These are phyloP conservation scores for Parasteatoda tepidariorum DNA, from an alignment of 1,140 invertebrate species.

Conservation along the genomic window DNA sequence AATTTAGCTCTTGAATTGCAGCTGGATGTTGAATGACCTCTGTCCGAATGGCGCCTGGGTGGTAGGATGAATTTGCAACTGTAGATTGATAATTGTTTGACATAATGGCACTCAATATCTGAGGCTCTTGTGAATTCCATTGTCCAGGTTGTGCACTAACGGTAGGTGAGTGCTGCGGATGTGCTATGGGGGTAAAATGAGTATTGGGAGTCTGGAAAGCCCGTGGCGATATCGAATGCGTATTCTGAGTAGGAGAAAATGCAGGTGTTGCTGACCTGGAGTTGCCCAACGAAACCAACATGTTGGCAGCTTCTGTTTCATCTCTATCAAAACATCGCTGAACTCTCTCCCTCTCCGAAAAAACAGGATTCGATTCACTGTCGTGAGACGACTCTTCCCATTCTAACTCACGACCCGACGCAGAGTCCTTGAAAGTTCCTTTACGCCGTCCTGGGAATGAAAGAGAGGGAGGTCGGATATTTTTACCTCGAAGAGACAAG, in stretches of 20 bases:
- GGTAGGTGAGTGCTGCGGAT: conserved; percentile 45
- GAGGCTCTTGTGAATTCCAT: conserved; percentile 40
- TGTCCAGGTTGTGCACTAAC: conserved; percentile 39
- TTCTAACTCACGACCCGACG: conserved; percentile 72
- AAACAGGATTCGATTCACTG: conserved; percentile 83
- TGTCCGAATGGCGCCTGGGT: conserved; percentile 51
- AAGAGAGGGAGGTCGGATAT: conserved; percentile 68
- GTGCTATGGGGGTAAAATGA: conserved; percentile 48
- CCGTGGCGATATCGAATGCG: conserved; percentile 56
- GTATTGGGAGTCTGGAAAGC: conserved; percentile 39
- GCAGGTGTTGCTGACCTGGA: conserved; percentile 89
- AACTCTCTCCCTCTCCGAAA: conserved; percentile 71
- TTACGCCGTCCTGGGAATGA: conserved; percentile 63
- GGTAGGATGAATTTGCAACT: conserved; percentile 7
- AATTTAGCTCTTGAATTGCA: conserved; percentile 19
- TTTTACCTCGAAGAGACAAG: conserved; percentile 86
- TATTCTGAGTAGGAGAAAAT: conserved; percentile 77
- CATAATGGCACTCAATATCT: conserved; percentile 6
- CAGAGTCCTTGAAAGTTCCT: conserved; percentile 68
- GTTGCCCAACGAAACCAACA: conserved; percentile 93
- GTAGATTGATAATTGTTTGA: background rate
- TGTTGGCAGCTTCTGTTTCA: conserved; percentile 96
- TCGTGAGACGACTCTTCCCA: conserved; percentile 83
- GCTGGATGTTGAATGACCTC: conserved; percentile 49
- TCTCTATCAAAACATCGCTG: conserved; percentile 87